phyloP scores from a whole-genome alignment of 2,888 invertebrate species.

The Chrysina gloriosa region DNA sequence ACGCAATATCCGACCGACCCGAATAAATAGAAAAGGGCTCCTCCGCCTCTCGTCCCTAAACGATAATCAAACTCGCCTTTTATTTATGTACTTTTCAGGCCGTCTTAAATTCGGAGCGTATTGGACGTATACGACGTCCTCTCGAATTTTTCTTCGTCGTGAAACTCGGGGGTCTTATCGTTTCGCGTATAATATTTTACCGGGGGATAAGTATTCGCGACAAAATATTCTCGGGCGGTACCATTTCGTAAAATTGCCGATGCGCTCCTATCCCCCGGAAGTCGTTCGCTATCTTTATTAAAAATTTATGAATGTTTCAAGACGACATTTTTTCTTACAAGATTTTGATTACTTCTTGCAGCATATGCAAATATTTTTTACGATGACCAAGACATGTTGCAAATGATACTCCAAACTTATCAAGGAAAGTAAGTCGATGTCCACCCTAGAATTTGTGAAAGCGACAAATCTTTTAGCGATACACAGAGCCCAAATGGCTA shows the following conservation, averaged over 20 bases:
- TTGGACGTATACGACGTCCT: slow-evolving; percentile 39
- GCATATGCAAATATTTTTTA: too few relatives aligned
- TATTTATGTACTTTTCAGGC: slow-evolving; percentile 9
- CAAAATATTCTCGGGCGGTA: slow-evolving; percentile 54
- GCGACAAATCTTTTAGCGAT: too few relatives aligned
- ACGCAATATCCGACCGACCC: slow-evolving; percentile 2
- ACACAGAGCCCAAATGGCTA: too few relatives aligned
- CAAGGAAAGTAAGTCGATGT: too few relatives aligned
- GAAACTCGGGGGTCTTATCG: slow-evolving; percentile 53
- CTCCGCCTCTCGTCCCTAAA: neutral
- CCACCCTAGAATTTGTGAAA: too few relatives aligned
- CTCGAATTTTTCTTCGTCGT: slow-evolving; percentile 49
- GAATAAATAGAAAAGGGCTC: slow-evolving; percentile 11
- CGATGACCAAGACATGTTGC: too few relatives aligned
- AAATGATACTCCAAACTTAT: too few relatives aligned
- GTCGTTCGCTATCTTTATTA: slow-evolving; percentile 48
- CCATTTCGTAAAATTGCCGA: slow-evolving; percentile 55
- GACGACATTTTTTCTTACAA: too few relatives aligned
- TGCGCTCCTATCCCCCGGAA: slow-evolving; percentile 48
- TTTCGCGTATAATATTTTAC: slow-evolving; percentile 51
- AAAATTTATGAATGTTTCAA: slow-evolving; percentile 52
- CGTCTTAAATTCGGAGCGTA: slow-evolving; percentile 18
- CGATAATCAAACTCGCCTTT: slow-evolving; percentile 12
- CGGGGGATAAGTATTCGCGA: slow-evolving; percentile 52
- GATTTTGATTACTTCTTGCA: too few relatives aligned